Evolutionary conservation across 1,140 invertebrate species (phyloP), one percentile per base, ranked within the genome.

Genomic region (Bombus sibiricus): DNA sequence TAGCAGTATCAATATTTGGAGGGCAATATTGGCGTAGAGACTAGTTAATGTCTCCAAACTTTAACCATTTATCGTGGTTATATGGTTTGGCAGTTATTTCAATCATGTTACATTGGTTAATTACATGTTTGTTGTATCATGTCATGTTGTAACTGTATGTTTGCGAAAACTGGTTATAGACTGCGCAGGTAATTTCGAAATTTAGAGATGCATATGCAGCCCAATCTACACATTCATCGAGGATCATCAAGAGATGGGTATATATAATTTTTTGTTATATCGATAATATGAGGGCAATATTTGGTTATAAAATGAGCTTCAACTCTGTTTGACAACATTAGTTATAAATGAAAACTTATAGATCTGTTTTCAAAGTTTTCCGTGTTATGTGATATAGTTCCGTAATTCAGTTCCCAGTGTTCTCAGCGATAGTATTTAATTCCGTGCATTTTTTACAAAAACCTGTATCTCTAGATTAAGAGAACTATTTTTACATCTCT

Each of bases 1-100:
- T 99, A 80, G 97, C 97, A 9, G 97, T 99, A 47, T 95, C 97
- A n/a, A 96, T 99, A 83, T 99, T 99, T 94, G 98, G 98, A 22
- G 97, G 97, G 3, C 97, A 98, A 91, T 98, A 98, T 91, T 98
- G 98, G 94, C 96, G 98, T 73, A 96, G 99, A 32, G 97, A 98
- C 91, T 99, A 99, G 99, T 95, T 99, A 41, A 97, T 99, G 94
- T 98, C 99, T 93, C 99, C 99, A 9, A 98, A 98, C 90, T 99
- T 97, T 94, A 99, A 99, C 95, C 98, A 99, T 89, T 94, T 99
- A 1, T 98, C 98, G 9, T 99, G 99, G 98, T 98, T 98, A 0
- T 99, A 98, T 93, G 98, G 97, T 73, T 96, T 99, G 92, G 98
- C 98, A 74, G 97, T 98, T 47, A 96, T 99, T 62, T 97, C 98